phyloP scores from a whole-genome alignment of 2,888 invertebrate species.

The Lasiommata megera region DNA sequence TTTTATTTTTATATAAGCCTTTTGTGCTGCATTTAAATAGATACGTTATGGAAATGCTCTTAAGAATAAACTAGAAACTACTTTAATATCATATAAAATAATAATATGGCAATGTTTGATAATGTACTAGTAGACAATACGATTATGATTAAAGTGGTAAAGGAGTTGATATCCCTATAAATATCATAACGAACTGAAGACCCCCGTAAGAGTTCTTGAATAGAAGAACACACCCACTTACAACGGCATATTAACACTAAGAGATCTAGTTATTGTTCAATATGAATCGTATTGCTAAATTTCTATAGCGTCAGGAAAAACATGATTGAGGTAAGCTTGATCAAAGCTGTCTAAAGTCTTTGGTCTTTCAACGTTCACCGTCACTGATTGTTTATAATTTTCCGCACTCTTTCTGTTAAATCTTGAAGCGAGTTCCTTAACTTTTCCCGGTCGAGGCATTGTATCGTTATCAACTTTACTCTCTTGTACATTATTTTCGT shows the following conservation, averaged over 20 bases:
- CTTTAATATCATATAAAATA: constrained; percentile 21
- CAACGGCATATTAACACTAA: constrained; percentile 35
- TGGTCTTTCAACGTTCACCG: constrained; percentile 70
- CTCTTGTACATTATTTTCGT: constrained; percentile 34
- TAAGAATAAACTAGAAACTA: constrained; percentile 25
- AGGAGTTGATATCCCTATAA: constrained; percentile 24
- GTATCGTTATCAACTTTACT: constrained; percentile 42
- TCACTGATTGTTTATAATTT: constrained; percentile 44
- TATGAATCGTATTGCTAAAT: constrained; percentile 48
- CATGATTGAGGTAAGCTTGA: constrained; percentile 83
- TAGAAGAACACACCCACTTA: constrained; percentile 21
- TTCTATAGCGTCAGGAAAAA: constrained; percentile 81
- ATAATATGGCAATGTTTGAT: constrained; percentile 32
- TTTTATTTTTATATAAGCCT: constrained; percentile 24
- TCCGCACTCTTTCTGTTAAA: constrained; percentile 61
- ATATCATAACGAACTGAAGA: constrained; percentile 25
- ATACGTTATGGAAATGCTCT: constrained; percentile 27
- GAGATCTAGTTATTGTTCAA: constrained; percentile 40
- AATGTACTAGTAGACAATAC: constrained; percentile 19
- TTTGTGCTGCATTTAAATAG: constrained; percentile 25
- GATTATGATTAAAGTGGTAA: constrained; percentile 20
- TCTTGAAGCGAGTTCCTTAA: constrained; percentile 69
- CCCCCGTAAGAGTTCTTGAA: constrained; percentile 20
- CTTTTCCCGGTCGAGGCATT: constrained; percentile 66
- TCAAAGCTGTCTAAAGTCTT: constrained; percentile 82